Percentiles rank a stretch among this genome's conserved stretches.
Evolutionary conservation across 2,888 invertebrate genomes (phyloP).

Genomic region (Spatulosminthurus flaviceps): DNA sequence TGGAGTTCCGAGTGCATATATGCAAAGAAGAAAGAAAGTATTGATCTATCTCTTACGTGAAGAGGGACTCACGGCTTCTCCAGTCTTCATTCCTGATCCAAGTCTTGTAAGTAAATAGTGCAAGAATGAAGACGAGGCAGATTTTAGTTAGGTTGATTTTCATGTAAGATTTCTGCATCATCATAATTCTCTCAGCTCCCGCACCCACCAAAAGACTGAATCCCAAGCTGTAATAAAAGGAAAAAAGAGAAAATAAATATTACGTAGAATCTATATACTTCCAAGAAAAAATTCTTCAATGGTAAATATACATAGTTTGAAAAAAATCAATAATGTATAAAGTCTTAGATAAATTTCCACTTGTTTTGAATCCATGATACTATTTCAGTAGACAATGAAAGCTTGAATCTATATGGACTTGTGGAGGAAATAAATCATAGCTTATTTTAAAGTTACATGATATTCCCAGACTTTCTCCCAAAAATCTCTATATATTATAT

Average conservation of each 20-base stretch:
- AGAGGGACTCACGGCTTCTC: conserved; percentile 78
- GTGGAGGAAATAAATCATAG: conserved; percentile 59
- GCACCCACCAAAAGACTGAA: conserved; percentile 80
- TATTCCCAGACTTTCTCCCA: background rate
- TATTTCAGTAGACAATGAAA: too few relatives aligned
- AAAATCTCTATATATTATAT: background rate
- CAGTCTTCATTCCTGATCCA: conserved; percentile 79
- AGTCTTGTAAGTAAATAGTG: conserved; percentile 75
- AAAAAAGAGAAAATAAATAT: too few relatives aligned
- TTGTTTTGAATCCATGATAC: too few relatives aligned
- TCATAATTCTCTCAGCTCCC: conserved; percentile 72
- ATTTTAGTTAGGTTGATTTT: conserved; percentile 70
- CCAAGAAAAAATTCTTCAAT: too few relatives aligned
- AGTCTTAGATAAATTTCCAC: too few relatives aligned
- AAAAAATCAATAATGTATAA: too few relatives aligned
- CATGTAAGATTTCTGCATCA: conserved; percentile 60
- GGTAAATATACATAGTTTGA: too few relatives aligned
- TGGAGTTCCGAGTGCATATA: too few relatives aligned
- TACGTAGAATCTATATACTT: too few relatives aligned
- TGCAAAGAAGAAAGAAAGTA: conserved; percentile 22
- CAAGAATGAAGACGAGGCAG: conserved; percentile 69
- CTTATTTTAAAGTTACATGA: conserved; percentile 52
- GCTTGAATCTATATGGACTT: too few relatives aligned
- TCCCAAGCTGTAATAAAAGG: conserved; percentile 74
- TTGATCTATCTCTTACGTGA: conserved; percentile 71